Evolutionary conservation across 2,888 invertebrate genomes (phyloP), one percentile per base, ranked within the genome.

Genomic region (Cerastis rubricosa): DNA sequence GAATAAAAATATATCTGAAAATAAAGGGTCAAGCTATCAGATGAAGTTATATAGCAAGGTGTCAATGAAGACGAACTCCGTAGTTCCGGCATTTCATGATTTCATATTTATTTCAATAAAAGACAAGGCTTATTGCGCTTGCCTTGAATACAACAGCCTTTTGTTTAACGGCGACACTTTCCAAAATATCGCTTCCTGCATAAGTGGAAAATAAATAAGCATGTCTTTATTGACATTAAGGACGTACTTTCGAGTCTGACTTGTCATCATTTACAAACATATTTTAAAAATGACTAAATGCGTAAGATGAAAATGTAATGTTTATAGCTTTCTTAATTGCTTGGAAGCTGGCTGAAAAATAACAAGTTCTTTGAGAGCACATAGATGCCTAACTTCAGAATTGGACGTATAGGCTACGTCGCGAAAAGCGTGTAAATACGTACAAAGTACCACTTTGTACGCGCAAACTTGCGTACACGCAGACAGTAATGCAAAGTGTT

Each of bases 181-280:
- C 54, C 43, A 82, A 83, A 81, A 72, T 77, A 72, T 64, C 17
- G 67, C 57, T 73, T 77, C 86, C 85, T 82, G 51, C 17, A n/a
- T 14, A 19, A 35, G 17, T 40, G 25, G 14, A 29, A 78, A 63
- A 57, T 51, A n/a, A 22, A 49, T 75, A 19, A 8, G n/a, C 40
- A 17, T 47, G 45, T 25, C 25, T 54, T 14, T 12, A 40, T 63
- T 61, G 35, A 35, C 61, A 6, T 40, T 11, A 1, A 40, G 22
- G 22, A 40, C 63, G 22, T 22, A 40, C 4, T 51, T 63, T 74
- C 4, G 1, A 45, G 11, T 12, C 45, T 35, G 7, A 43, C 1
- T 49, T 14, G 25, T 14, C 25, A 51, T 54, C 0, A 11, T 51
- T n/a, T 22, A 49, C 12, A 14, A 5, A 11, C 25, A 57, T 57